Percentiles rank a stretch among this genome's conserved stretches.
Conservation (phyloP, 2,888 invertebrate species). For the Phalera bucephala region DNA sequence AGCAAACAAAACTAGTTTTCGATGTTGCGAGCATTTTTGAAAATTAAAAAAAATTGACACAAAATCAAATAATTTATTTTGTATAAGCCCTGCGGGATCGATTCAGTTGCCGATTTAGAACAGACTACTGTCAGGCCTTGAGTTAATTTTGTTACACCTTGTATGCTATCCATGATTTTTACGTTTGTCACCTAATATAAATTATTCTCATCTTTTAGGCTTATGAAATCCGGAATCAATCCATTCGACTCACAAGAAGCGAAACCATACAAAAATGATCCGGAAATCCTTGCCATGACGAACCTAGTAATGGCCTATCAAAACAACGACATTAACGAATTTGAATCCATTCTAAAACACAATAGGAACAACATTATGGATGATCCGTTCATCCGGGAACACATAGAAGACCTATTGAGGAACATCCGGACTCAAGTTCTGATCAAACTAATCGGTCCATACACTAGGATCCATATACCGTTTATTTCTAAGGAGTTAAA, state of each 20-base stretch:
- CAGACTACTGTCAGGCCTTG: no score
- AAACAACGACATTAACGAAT: constrained; percentile 99
- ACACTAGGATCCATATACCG: constrained; percentile 98
- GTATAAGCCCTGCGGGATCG: no score
- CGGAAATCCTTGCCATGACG: constrained; percentile 99
- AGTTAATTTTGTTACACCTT: no score
- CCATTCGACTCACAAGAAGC: constrained; percentile 99
- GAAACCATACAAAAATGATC: constrained; percentile 99
- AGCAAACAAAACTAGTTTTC: no score
- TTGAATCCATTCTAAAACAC: constrained; percentile 97
- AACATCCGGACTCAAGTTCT: constrained; percentile 99
- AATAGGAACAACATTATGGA: constrained; percentile 98
- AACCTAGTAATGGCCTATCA: constrained; percentile 98
- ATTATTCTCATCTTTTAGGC: no score
- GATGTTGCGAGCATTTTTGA: no score
- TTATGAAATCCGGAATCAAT: constrained; percentile 99
- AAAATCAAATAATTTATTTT: no score
- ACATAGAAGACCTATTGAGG: constrained; percentile 97
- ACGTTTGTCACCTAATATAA: no score
- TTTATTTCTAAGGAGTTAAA: constrained; percentile 98
- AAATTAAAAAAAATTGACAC: no score
- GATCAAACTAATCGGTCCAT: constrained; percentile 98
- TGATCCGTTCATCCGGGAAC: constrained; percentile 98
- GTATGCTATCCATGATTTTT: no score
- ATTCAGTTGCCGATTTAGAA: no score